Evolutionary conservation across 2,888 invertebrate species (phyloP), one percentile per base, ranked within the genome.

Genomic region (Caenorhabditis virilis): DNA sequence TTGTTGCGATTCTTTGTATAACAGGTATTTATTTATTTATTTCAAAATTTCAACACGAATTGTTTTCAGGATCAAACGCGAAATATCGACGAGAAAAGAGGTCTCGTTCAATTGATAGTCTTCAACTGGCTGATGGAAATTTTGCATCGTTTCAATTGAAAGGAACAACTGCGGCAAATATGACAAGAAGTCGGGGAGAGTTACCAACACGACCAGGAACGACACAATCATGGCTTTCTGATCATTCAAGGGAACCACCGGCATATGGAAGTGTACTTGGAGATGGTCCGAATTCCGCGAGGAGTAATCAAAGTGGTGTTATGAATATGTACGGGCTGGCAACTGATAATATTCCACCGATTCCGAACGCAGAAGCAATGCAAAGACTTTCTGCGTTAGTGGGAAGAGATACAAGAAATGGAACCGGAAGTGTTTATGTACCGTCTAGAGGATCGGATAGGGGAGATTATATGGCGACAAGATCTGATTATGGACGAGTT

Each of bases 1-100:
- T 85, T 38, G 77, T 85, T 47, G 83, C 84, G 3, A 61, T 84
- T 4, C 79, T 86, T 27, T 85, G 85, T 69, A 57, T 82, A 18
- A 82, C 79, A 15, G 80, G 80, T 45, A 50, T 43, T 15, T 5
- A 46, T 42, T 23, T 18, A 15, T n/a, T n/a, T n/a, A 18, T 30
- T 27, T 7, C 9, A 16, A 16, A 18, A 27, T 18, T 9, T 5
- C 45, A 45, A 25, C 9, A 5, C 20, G 7, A 11, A 11, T 7
- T n/a, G 41, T 18, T 11, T 7, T 16, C n/a, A 56, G 56, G 57
- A 7, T 51, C 65, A 9, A 50, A 53, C 16, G 59, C 69, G 15
- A 69, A 67, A 42, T 76, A 78, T 56, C 72, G 78, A 22, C 48
- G 69, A 13, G 71, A 77, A 26, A 79, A 81, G 42, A 53, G 75